Base-by-base conservation (phyloP, 2,888 invertebrate genomes). In the Thecophora atra region DNA sequence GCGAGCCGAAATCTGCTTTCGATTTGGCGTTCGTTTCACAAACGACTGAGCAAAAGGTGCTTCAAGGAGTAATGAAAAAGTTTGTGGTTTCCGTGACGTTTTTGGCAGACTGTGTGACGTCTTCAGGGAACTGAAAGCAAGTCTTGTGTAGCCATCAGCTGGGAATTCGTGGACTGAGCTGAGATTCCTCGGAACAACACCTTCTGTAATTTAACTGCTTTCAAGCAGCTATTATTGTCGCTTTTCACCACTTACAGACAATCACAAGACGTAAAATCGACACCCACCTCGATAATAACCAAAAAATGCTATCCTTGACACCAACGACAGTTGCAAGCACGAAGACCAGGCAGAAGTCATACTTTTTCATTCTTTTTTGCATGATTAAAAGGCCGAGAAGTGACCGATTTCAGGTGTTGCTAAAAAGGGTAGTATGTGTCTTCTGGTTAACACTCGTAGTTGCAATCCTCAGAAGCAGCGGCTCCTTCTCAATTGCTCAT, bases 51-150 rank as follows among this genome's bases (percentile, higher is more conserved):
- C 82, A 82, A 79, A 77, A 77, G 77, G 76, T 72, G 44, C 79
- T 79, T 78, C 66, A 26, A 15, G 64, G 19, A 26, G 47, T n/a
- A 19, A 60, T 15, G 52, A 66, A 52, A n/a, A 17, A 30, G 17
- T 37, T 44, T 42, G 28, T 30, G 42, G 44, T 68, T 68, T 52
- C 24, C 26, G 28, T 21, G 54, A 21, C 11, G 47, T 65, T 65
- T 65, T 51, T 77, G 72, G 74, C 78, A 79, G 82, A 82, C 82
- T 78, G 82, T 82, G 81, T 82, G 82, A 79, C 82, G 76, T 78
- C 76, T 13, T 26, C 58, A 5, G 58, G 28, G 70, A 54, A 72
- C 72, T 71, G 73, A 73, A 78, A 73, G 54, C 54, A 19, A 21
- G 21, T 21, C 19, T 74, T 73, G 65, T 64, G 26, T 75, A 69